A percentile compares a stretch with the other conserved stretches of the same genome.
phyloP scores from a whole-genome alignment of 2,113 vertebrate genomes.

The Chiloscyllium plagiosum region DNA sequence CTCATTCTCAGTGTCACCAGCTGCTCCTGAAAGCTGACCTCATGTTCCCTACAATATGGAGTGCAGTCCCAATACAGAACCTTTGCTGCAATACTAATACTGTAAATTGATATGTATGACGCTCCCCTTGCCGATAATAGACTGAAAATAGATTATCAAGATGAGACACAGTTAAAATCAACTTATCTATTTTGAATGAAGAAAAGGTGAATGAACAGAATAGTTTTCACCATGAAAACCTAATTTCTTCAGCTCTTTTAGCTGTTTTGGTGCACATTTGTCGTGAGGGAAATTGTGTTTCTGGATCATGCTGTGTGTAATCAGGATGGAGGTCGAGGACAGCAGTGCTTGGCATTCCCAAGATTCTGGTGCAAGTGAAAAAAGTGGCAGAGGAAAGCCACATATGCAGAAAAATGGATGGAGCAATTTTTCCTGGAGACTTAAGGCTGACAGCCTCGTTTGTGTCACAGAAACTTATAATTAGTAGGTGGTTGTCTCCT shows the following conservation, averaged over 20 bases:
- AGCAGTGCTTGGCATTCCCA: background rate
- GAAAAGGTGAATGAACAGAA: background rate
- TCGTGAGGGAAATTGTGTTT: background rate
- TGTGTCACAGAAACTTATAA: no score
- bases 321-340: background rate
- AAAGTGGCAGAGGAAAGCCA: no score
- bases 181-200: background rate
- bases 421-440: no score
- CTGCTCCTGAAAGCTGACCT: background rate
- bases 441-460: no score
- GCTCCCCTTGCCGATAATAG: background rate
- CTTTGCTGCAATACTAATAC: background rate
- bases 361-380: background rate
- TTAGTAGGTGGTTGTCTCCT: no score
- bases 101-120: background rate
- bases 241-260: background rate
- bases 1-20: background rate
- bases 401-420: no score
- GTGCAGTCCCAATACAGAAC: background rate
- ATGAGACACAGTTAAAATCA: background rate
- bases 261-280: background rate
- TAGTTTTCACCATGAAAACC: background rate
- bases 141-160: background rate
- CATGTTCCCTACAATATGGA: background rate
- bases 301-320: no score